Base-by-base conservation (phyloP, 2,113 vertebrate genomes). In the Xiphophorus maculatus region DNA sequence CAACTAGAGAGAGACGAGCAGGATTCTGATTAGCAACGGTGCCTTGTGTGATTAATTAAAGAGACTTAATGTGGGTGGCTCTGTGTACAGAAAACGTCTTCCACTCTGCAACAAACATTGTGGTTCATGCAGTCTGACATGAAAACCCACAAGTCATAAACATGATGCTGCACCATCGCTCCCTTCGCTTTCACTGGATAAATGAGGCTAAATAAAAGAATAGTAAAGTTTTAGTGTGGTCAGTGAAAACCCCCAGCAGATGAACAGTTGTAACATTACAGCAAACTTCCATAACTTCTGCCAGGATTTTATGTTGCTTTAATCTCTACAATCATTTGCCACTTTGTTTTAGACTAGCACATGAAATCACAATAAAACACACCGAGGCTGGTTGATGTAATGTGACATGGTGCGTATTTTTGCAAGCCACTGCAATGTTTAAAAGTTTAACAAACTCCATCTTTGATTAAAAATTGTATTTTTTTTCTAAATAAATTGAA, bases 41-140 rank as follows among this genome's bases (percentile, higher is more conserved):
- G 69, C 32, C 54, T 66, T 25, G 11, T 63, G 28, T 51, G 13
- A 74, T 37, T 75, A 42, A 61, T 66, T 66, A 17, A 74, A 66
- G 12, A n/a, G 4, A 35, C 13, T 37, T 8, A 28, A 37, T 58
- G 44, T 28, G 11, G 42, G 17, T 33, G 6, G 32, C 12, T 40
- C 14, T 60, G 3, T 63, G 30, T 66, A 54, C 12, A 30, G 27
- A 6, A 28, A 54, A 27, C 37, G 9, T 40, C 58, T 66, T 42
- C 58, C 19, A 74, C 25, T 51, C n/a, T n/a, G 14, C 42, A 74
- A 6, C 17, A 32, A 54, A 22, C 48, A 28, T 11, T 40, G 32
- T 25, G 15, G 44, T 66, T 12, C 22, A 74, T 30, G 12, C 42
- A 28, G 8, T 22, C 4, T n/a, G 25, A 17, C 27, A 27, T 33